A percentile compares a stretch with the other conserved stretches of the same genome.
Evolutionary conservation across 2,113 vertebrate species (phyloP).

Genomic region (Haemorhous mexicanus): DNA sequence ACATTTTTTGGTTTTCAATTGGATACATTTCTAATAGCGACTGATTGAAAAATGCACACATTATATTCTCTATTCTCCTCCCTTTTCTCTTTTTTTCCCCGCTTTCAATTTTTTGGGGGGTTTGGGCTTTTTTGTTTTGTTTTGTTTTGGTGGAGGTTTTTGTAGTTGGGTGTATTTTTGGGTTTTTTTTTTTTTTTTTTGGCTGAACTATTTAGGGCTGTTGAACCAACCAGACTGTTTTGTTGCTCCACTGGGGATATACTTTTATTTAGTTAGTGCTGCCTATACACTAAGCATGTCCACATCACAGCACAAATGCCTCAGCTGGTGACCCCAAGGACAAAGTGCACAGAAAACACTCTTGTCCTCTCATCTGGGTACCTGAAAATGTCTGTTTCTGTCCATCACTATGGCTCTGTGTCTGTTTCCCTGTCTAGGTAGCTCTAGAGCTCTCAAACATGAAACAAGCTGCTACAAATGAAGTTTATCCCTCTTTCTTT

Average conservation of each 20-base stretch:
- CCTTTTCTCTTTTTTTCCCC: rapidly evolving
- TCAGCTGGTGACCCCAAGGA: not conserved
- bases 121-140: too few relatives aligned
- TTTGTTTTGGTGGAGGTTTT: too few relatives aligned
- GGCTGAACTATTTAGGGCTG: not conserved
- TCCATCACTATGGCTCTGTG: rapidly evolving
- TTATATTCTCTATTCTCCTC: not conserved
- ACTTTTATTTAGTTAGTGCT: not conserved
- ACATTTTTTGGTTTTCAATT: constrained; percentile 59
- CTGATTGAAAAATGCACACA: not conserved
- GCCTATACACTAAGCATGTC: not conserved
- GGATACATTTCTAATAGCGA: constrained; percentile 23
- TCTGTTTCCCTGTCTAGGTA: not conserved
- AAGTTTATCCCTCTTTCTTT: not conserved
- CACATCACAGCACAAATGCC: not conserved
- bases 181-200: not conserved
- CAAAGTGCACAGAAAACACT: not conserved
- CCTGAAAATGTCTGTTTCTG: not conserved
- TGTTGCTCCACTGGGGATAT: not conserved
- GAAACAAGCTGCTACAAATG: not conserved
- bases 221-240: not conserved
- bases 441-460: not conserved
- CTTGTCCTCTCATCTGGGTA: rapidly evolving
- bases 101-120: rapidly evolving
- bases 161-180: not conserved